These are phyloP conservation scores for Rugalucina vietnamica DNA, from an alignment of 2,888 invertebrate genomes.

Conservation along the genomic window DNA sequence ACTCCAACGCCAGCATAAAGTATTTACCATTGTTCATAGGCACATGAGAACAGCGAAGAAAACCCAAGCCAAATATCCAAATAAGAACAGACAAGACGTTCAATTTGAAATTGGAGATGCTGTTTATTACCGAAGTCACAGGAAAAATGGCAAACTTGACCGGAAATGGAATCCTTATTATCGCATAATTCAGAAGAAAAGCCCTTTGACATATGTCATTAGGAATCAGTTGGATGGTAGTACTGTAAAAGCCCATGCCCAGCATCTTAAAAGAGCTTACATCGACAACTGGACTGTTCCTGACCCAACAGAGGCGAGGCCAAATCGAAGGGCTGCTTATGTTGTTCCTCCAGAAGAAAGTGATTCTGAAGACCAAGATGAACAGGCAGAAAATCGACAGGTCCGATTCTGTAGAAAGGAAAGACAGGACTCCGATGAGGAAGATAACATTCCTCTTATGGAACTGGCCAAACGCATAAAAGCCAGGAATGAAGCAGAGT, in stretches of 20 bases:
- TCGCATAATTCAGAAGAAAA: conserved; percentile 46
- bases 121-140: conserved; percentile 46
- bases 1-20: conserved; percentile 52
- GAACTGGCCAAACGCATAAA: conserved; percentile 22
- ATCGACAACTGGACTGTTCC: no score
- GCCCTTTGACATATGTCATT: conserved; percentile 37
- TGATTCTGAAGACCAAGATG: neutral
- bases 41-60: no score
- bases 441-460: conserved; percentile 46
- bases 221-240: conserved; percentile 38
- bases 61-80: conserved; percentile 48
- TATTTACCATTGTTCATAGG: no score
- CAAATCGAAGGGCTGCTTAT: conserved; percentile 12
- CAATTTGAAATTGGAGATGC: conserved; percentile 49
- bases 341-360: conserved; percentile 13
- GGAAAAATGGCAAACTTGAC: conserved; percentile 41
- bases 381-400: neutral
- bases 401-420: neutral
- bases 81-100: conserved; percentile 41
- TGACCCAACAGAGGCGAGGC: neutral
- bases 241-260: conserved; percentile 31
- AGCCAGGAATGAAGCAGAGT: neutral
- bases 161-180: conserved; percentile 52
- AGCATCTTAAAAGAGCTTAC: conserved; percentile 28
- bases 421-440: conserved; percentile 17